Evolutionary conservation across 2,797 vertebrate species (phyloP), one percentile per base, ranked within the genome.

Genomic region (Syngnathus acus): DNA sequence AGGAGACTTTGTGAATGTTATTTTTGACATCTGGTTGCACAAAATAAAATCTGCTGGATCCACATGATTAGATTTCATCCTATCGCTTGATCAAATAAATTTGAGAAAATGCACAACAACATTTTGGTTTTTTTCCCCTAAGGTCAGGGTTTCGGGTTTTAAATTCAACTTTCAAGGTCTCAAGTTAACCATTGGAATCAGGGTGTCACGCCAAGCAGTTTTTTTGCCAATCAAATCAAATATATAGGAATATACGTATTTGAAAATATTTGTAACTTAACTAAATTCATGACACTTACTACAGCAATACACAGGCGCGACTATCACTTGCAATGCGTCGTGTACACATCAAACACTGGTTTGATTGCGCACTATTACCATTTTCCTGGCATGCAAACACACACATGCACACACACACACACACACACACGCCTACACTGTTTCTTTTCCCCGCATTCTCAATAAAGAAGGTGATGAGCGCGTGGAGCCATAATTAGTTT

Each of bases 401-500:
- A 32, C 32, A 32, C 32, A 32, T 2, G 2, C 26, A 32, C 26
- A 32, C 32, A 23, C 75, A 67, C 63, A 47, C n/a, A 32, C 62
- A 32, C 21, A 43, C 74, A 65, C 32, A 5, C 61, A 68, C 62
- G 65, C 83, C 9, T 74, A 77, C 82, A 84, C 80, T 80, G 73
- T 70, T 80, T 78, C 81, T 82, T 78, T 78, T 74, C 62, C 68
- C 79, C 86, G 87, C 84, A 75, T 83, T 86, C 86, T 89, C 91
- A 91, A 92, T 92, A 93, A 93, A 88, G 74, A 89, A 91, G 86
- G 89, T 90, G 81, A 90, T 90, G 90, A 92, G 92, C 92, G 80
- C 66, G 75, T 87, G 76, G 77, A 73, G 85, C 90, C 90, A 90
- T 95, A 96, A 98, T 94, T 87, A 90, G 92, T 97, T 97, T 94